Base-by-base conservation (phyloP, 2,113 vertebrate genomes). In the Halichoeres trimaculatus region DNA sequence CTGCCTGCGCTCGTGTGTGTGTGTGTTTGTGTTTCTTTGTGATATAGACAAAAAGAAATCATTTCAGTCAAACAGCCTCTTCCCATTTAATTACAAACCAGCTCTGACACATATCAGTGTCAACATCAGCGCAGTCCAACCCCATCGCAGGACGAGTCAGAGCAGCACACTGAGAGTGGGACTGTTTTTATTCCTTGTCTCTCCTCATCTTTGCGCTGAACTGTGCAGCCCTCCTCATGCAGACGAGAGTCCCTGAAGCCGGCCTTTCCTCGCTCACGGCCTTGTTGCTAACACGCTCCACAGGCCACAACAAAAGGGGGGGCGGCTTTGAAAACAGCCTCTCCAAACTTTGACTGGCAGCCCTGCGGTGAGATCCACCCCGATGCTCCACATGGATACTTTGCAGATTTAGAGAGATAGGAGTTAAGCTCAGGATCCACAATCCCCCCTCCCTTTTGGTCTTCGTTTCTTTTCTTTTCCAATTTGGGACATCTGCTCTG, bases 401-500 rank as follows among this genome's bases (percentile, higher is more conserved):
- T 80, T 76, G 56, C 74, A 73, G 82, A 83, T 83, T 88, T 76
- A 50, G 41, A 78, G 10, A 80, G 80, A 84, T 61, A 63, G 72
- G 59, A 68, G 62, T 86, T 87, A 78, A 86, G 79, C 77, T 70
- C 36, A 5, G 81, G 78, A 85, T 83, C 52, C 62, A 22, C 73
- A 55, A 35, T 57, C 82, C 86, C 79, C 45, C 17, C 43, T n/a
- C 45, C 17, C 45, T 38, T 81, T 81, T 83, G 77, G 74, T 72
- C 76, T 81, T 64, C 35, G 54, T 59, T 76, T 78, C 80, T 80
- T 83, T 91, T 88, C 81, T 89, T 77, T 60, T 22, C 68, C 81
- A 88, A 85, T 91, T 74, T 84, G 75, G 83, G 89, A 88, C 89
- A 93, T 92, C 89, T 90, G 89, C 83, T 88, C 70, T 69, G 69